Evolutionary conservation across 64 coral and sea anemone species (phyloP).

Genomic region (Montipora efflorescens): DNA sequence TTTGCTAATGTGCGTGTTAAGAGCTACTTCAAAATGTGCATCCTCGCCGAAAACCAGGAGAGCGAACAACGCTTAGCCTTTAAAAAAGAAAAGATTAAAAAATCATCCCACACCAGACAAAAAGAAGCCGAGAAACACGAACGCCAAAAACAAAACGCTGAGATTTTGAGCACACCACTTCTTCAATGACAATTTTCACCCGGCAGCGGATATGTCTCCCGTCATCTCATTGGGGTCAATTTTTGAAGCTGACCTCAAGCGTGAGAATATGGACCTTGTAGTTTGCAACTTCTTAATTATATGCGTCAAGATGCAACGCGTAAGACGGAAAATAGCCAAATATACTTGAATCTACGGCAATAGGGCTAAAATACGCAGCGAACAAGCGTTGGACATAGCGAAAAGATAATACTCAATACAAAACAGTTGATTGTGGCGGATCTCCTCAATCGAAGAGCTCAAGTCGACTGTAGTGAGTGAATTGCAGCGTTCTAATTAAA

Average conservation of each 20-base stretch:
- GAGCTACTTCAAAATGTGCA: too few species aligned
- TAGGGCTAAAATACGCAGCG: not conserved
- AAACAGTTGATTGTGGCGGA: not conserved
- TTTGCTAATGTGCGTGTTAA: not conserved
- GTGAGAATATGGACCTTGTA: not conserved
- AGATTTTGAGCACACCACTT: not conserved
- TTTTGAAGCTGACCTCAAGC: not conserved
- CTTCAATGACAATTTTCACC: not conserved
- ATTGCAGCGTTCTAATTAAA: not conserved
- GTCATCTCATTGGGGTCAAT: not conserved
- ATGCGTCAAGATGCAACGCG: not conserved
- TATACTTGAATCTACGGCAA: not conserved
- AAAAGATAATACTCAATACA: not conserved
- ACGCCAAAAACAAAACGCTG: slow-evolving; percentile 4
- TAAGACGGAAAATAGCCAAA: not conserved
- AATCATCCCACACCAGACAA: not conserved
- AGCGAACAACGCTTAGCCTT: too few species aligned
- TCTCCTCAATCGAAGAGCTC: not conserved
- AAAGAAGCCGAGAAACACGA: not conserved
- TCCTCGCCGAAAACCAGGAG: too few species aligned
- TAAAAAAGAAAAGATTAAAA: not conserved
- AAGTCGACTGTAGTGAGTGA: not conserved
- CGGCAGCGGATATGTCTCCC: not conserved
- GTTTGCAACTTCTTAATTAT: not conserved
- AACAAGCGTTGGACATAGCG: not conserved